These are phyloP conservation scores for Diploscapter pachys DNA, from an alignment of 1,140 invertebrate species.

Conservation along the genomic window DNA sequence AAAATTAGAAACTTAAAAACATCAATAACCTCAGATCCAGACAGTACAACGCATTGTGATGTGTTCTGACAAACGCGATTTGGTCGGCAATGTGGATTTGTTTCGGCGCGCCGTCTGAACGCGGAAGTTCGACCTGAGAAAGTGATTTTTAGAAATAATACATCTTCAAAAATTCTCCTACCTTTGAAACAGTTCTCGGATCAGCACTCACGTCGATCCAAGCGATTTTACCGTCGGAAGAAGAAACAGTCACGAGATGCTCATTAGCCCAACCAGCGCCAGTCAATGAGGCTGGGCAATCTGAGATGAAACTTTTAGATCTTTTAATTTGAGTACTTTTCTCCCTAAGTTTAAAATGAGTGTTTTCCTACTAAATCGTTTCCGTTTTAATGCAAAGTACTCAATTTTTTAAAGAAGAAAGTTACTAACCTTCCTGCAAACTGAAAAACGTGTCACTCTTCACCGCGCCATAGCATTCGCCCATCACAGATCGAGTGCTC, in stretches of 20 bases:
- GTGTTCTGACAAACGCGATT: constrained; percentile 20
- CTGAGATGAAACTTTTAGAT: neutral
- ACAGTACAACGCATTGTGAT: constrained; percentile 26
- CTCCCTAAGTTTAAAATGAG: neutral
- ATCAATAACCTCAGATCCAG: constrained; percentile 13
- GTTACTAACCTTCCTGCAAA: constrained; percentile 12
- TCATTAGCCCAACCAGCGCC: constrained; percentile 7
- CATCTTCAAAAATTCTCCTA: neutral
- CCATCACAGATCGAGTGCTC: constrained; percentile 22
- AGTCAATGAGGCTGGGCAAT: neutral
- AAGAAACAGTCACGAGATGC: neutral
- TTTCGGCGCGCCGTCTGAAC: constrained; percentile 14
- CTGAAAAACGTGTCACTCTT: constrained; percentile 25
- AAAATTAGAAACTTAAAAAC: neutral
- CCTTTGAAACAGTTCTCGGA: constrained; percentile 7
- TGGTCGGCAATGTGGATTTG: constrained; percentile 13
- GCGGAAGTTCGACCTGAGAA: constrained; percentile 9
- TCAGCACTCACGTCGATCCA: constrained; percentile 13
- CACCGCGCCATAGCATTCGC: constrained; percentile 31
- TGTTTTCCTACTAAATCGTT: neutral
- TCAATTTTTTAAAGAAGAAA: neutral
- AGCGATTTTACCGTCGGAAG: constrained; percentile 4
- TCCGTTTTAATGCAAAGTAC: neutral
- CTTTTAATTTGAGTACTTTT: neutral
- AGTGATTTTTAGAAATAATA: neutral